Base-by-base conservation (phyloP, 2,888 invertebrate species). In the Halictus ligatus region DNA sequence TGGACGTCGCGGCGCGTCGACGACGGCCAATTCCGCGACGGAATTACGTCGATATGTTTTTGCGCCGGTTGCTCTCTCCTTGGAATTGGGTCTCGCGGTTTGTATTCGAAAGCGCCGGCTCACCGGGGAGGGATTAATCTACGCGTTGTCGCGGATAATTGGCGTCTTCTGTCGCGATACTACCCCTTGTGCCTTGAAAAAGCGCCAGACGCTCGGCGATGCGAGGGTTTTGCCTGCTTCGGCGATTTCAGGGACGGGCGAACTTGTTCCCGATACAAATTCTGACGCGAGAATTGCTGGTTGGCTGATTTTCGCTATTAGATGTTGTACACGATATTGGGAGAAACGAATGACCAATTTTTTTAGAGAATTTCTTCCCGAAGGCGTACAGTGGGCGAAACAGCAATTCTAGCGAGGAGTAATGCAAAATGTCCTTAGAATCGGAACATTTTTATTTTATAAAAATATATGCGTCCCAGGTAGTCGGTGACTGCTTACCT, bases 41-140 rank as follows among this genome's bases (percentile, higher is more conserved):
- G 29, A 77, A 50, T 69, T 40, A 67, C 77, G 50, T 69, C 69
- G 64, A 21, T n/a, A 10, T 8, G 35, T 64, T 75, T 75, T 75
- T 35, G 40, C 67, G 2, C 35, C 13, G 50, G n/a, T 46, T 13
- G 48, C 13, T 21, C 18, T 18, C 48, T 4, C 6, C 15, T 8
- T 15, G 72, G 29, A 18, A n/a, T 60, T 60, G 60, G 43, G n/a
- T 72, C 43, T n/a, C 46, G 72, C 25, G 72, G 72, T 46, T 46
- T 7, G 25, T 72, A 46, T 72, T 48, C 25, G 18, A 15, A 29
- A 13, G 8, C 35, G 35, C 18, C 13, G 25, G 18, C 18, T 67
- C 67, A 29, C 21, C 54, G 18, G 35, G 18, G 67, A 67, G 8
- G 29, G 7, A 35, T 67, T 35, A 67, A 67, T 18, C 67, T 18